A percentile compares a stretch with the other conserved stretches of the same genome.
Conservation (phyloP, 2,888 invertebrate species). For the Eugnorisma glareosa region DNA sequence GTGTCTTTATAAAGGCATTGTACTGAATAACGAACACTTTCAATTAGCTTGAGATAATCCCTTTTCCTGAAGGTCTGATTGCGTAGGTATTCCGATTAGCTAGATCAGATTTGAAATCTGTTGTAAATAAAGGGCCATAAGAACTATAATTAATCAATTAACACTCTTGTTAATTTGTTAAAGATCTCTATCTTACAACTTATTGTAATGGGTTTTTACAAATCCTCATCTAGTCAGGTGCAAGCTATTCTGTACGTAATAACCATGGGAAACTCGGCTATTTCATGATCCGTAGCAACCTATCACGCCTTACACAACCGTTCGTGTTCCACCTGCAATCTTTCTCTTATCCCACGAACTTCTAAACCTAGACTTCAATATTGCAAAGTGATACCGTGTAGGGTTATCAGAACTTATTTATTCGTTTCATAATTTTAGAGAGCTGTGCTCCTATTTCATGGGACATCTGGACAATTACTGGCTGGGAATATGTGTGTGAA, state of each 20-base stretch:
- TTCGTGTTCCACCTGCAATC: constrained; percentile 37
- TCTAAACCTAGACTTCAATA: constrained; percentile 13
- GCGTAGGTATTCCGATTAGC: neutral
- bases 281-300: constrained; percentile 36
- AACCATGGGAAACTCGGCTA: constrained; percentile 29
- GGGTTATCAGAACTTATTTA: neutral
- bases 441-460: neutral
- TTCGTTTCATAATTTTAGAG: neutral
- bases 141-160: neutral
- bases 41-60: constrained; percentile 14
- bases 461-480: too few relatives aligned
- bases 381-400: neutral
- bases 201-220: constrained; percentile 6
- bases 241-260: constrained; percentile 21
- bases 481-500: too few relatives aligned
- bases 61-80: neutral
- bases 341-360: constrained; percentile 35
- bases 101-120: neutral
- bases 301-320: constrained; percentile 35
- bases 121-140: neutral
- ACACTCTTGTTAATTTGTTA: too few relatives aligned
- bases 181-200: too few relatives aligned
- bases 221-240: neutral
- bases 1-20: neutral
- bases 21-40: constrained; percentile 16